These are phyloP conservation scores for Coenonympha arcania DNA, from an alignment of 2,888 invertebrate genomes.

Conservation along the genomic window DNA sequence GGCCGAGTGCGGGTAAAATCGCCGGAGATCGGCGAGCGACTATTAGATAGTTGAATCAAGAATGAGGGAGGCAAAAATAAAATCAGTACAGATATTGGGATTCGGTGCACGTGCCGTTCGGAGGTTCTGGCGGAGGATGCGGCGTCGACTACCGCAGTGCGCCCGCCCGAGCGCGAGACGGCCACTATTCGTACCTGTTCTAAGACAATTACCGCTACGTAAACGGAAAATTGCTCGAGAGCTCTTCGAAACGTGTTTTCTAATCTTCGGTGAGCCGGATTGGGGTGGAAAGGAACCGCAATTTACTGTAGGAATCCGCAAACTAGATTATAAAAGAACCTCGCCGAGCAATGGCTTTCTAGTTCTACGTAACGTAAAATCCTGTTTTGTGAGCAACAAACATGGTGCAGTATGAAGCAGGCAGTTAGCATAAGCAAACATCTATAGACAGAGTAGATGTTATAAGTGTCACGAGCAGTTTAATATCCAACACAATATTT, in stretches of 20 bases:
- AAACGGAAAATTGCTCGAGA: conserved; percentile 68
- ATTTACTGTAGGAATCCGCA: conserved; percentile 20
- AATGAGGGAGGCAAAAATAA: conserved; percentile 64
- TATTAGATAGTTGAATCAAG: conserved; percentile 67
- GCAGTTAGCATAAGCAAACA: conserved; percentile 35
- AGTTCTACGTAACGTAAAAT: neutral
- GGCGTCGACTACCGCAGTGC: conserved; percentile 61
- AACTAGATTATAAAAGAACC: conserved; percentile 17
- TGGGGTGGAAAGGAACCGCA: conserved; percentile 34
- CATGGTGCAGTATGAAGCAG: conserved; percentile 21
- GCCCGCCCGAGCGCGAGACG: conserved; percentile 48
- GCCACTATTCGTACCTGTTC: conserved; percentile 54
- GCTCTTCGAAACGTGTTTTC: conserved; percentile 65
- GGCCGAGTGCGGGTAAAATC: conserved; percentile 18
- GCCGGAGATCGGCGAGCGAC: conserved; percentile 40
- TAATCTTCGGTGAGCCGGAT: conserved; percentile 56
- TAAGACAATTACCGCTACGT: conserved; percentile 70
- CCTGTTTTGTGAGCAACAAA: conserved; percentile 18
- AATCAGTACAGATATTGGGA: conserved; percentile 68
- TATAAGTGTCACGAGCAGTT: conserved; percentile 45
- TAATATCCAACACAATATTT: conserved; percentile 63
- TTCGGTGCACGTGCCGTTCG: conserved; percentile 66
- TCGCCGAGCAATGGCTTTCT: conserved; percentile 2
- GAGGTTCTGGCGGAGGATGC: conserved; percentile 57
- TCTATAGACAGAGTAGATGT: conserved; percentile 35